These are phyloP conservation scores for Microplitis mediator DNA, from an alignment of 1,140 invertebrate genomes.

Conservation along the genomic window DNA sequence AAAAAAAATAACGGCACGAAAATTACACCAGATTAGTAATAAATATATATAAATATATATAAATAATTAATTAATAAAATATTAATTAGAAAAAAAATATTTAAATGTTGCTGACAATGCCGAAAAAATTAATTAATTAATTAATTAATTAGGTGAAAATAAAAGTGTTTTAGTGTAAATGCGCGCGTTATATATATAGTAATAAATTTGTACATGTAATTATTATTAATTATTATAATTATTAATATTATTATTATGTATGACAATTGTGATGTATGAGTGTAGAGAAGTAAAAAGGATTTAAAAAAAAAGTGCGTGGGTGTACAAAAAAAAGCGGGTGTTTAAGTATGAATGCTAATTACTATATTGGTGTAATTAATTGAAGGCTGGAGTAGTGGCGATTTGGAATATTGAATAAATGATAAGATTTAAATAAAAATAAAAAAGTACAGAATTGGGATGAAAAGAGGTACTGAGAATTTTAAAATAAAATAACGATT, in stretches of 20 bases:
- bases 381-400: background rate
- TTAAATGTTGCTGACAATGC: slow-evolving; percentile 57
- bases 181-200: too few relatives aligned
- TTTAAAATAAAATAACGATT: too few relatives aligned
- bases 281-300: too few relatives aligned
- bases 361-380: background rate
- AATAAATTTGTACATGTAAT: too few relatives aligned
- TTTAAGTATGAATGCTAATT: background rate
- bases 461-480: too few relatives aligned
- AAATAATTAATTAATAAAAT: slow-evolving; percentile 42
- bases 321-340: background rate
- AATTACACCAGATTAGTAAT: too few relatives aligned
- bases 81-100: slow-evolving; percentile 53
- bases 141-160: background rate
- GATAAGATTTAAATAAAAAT: slow-evolving; percentile 32
- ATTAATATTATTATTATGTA: too few relatives aligned
- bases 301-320: slow-evolving; percentile 15
- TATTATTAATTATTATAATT: too few relatives aligned
- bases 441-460: slow-evolving; percentile 1
- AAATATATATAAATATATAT: too few relatives aligned
- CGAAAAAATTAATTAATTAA: slow-evolving; percentile 30
- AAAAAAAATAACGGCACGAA: too few relatives aligned
- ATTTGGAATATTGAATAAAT: slow-evolving; percentile 8
- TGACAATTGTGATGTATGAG: too few relatives aligned
- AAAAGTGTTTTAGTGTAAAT: too few relatives aligned